Evolutionary conservation across 2,888 invertebrate species (phyloP).

Genomic region (Drosophila suboccidentalis): DNA sequence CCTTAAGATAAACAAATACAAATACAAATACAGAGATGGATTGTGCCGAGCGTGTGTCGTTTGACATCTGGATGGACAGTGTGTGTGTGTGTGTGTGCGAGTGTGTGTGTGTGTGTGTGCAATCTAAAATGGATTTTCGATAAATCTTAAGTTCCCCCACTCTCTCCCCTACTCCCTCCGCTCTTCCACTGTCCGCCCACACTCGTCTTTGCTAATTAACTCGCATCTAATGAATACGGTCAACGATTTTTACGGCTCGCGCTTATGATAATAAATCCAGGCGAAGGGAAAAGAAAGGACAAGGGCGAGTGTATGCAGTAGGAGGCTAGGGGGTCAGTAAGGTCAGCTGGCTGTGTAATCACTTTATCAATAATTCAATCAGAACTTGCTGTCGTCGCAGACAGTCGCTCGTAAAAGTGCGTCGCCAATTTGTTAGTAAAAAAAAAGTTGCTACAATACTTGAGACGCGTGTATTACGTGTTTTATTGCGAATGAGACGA

Average conservation of each 20-base stretch:
- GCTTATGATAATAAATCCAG: slow-evolving; percentile 46
- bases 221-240: slow-evolving; percentile 62
- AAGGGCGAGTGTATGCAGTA: no score
- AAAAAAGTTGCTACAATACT: slow-evolving; percentile 21
- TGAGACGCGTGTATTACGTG: slow-evolving; percentile 58
- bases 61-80: slow-evolving; percentile 78
- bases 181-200: slow-evolving; percentile 2
- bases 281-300: no score
- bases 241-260: slow-evolving; percentile 63
- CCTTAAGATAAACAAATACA: slow-evolving; percentile 77
- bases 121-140: slow-evolving; percentile 73
- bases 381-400: slow-evolving; percentile 52
- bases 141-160: slow-evolving; percentile 53
- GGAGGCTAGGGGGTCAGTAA: background rate
- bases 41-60: slow-evolving; percentile 70
- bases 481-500: slow-evolving; percentile 68
- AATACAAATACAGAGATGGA: slow-evolving; percentile 74
- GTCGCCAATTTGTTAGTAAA: slow-evolving; percentile 59
- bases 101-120: slow-evolving; percentile 16
- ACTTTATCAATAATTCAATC: slow-evolving; percentile 82
- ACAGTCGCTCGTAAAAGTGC: slow-evolving; percentile 68
- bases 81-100: slow-evolving; percentile 17
- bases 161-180: no score
- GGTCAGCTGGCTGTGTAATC: slow-evolving; percentile 61
- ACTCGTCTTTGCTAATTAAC: slow-evolving; percentile 50